Base-by-base conservation (phyloP, 2,113 vertebrate species). In the Labrus mixtus region DNA sequence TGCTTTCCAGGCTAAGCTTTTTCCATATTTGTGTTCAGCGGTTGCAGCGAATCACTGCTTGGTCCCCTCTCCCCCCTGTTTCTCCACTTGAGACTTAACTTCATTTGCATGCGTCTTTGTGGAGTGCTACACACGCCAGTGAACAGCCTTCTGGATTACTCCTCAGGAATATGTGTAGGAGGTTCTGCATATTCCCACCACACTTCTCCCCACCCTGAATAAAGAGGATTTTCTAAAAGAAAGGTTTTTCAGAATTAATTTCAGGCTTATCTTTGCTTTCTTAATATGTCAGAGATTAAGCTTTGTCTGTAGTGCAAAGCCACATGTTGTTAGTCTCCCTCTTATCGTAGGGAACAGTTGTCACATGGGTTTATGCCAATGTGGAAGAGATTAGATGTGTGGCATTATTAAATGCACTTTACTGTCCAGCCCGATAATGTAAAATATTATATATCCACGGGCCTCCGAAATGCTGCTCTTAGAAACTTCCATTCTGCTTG, bases 21-120 rank as follows among this genome's bases (percentile, higher is more conserved):
- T 76, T 78, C 74, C 78, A 80, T 85, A 64, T 87, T 82, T 85
- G 65, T 74, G 63, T 65, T 82, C 59, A 68, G 80, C 73, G 41
- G 73, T 39, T 86, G 82, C 89, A 85, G 78, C 25, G 61, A 84
- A 73, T 82, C 11, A 13, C 73, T 78, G 13, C 74, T 73, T 78
- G 77, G 86, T 85, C 75, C 77, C 82, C 61, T 68, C 76, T 76
- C 25, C 56, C 29, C 74, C 84, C 59, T 77, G 85, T 88, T 83
- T 66, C 82, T 79, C 68, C 68, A 60, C 84, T 87, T 53, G 61
- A 88, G 87, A 74, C 73, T 86, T 84, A 60, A 85, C 72, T 87
- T 84, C 45, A 90, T 91, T 89, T 90, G 83, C 86, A 90, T 90
- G 84, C 25, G 36, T 88, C 79, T 89, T 84, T 75, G 82, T 73